Percentiles rank a stretch among this genome's conserved stretches.
phyloP scores from a whole-genome alignment of 2,888 invertebrate species.

The Ctenicera cuprea region DNA sequence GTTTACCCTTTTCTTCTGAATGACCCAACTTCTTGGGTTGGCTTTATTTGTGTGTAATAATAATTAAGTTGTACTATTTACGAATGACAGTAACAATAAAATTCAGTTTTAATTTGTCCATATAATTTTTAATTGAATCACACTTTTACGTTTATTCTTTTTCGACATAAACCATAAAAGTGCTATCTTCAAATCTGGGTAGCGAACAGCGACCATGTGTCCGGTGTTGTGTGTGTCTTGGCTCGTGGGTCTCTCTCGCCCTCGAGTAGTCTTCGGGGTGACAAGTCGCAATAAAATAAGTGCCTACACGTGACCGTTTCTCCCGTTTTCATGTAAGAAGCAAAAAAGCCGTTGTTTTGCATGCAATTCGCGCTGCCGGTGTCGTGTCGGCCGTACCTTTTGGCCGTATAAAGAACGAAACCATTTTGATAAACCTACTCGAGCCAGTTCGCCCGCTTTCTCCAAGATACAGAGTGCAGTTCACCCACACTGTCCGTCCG shows the following conservation, averaged over 20 bases:
- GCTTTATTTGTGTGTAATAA: too few species aligned
- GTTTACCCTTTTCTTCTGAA: too few species aligned
- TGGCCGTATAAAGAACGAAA: conserved; percentile 50
- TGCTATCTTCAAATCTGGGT: conserved; percentile 4
- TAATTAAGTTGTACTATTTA: not conserved
- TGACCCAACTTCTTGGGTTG: too few species aligned
- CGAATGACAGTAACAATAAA: conserved; percentile 2
- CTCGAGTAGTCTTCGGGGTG: conserved; percentile 24
- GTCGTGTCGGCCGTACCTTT: conserved; percentile 37
- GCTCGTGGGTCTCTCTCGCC: conserved; percentile 22
- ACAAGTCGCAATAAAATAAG: conserved; percentile 40
- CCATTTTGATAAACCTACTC: conserved; percentile 56
- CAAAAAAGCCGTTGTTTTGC: conserved; percentile 47
- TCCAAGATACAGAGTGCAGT: conserved; percentile 54
- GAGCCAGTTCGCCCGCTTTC: conserved; percentile 55
- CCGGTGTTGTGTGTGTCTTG: not conserved
- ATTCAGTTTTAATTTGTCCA: not conserved
- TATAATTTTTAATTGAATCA: not conserved
- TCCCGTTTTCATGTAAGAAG: conserved; percentile 48
- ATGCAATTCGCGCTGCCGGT: conserved; percentile 46
- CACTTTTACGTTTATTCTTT: not conserved
- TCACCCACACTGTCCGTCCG: conserved; percentile 55
- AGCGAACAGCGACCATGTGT: not conserved
- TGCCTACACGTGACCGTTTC: conserved; percentile 43
- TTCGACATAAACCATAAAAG: conserved; percentile 5